Evolutionary conservation across 2,888 invertebrate genomes (phyloP), one percentile per base, ranked within the genome.

Genomic region (Drosophila dives): DNA sequence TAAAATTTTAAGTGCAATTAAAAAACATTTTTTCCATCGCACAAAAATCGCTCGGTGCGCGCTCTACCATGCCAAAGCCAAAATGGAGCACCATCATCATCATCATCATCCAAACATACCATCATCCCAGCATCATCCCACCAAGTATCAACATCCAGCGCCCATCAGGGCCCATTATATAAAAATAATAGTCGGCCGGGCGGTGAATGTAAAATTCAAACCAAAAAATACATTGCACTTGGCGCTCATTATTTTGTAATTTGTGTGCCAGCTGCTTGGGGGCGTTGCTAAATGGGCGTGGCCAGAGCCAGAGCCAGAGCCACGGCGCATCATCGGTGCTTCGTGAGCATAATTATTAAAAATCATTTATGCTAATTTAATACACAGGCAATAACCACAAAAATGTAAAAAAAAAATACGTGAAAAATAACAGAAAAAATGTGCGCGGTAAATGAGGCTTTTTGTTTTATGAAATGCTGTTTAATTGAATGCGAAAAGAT

Each of bases 351-450:
- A 86, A 89, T 90, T 90, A 86, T 90, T 90, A 89, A 89, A 87
- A 84, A 90, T 84, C 83, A 84, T 90, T 87, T 87, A 84, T 88
- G 85, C 84, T 90, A 89, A 87, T 90, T 88, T 90, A 90, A 89
- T 90, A 90, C 77, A 85, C 89, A 85, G 80, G 82, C 79, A 84
- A 90, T 84, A 88, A 86, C 85, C 87, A 80, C 86, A 87, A 81
- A 81, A 77, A 77, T 63, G 72, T 55, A 68, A 29, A 67, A 67
- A 67, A 67, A 49, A 56, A 63, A 48, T 49, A 4, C 36, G 6
- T 23, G 36, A 34, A 65, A 63, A 65, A 60, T 58, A 42, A 29
- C 36, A 26, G 38, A 38, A 38, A 38, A 49, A 71, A 61, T 32
- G 34, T 59, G 56, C 34, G 58, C 32, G 26, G 38, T 5, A 71